A percentile compares a stretch with the other conserved stretches of the same genome.
Conservation (phyloP, 1,140 invertebrate genomes). For the Caenorhabditis latens region DNA sequence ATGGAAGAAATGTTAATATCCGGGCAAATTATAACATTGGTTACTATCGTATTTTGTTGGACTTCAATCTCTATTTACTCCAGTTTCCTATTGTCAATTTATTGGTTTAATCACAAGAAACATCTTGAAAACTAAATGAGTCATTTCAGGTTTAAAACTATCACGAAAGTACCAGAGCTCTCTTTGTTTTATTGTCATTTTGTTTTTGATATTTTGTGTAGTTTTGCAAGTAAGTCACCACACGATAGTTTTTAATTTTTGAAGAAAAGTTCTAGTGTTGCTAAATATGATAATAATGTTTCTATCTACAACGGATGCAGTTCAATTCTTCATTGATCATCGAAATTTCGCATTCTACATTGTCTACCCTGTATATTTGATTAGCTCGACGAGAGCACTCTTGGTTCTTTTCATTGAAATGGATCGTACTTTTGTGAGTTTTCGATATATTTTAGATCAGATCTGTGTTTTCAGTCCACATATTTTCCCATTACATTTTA, state of each 20-base stretch:
- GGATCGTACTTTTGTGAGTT: not conserved
- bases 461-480: not conserved
- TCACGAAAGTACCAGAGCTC: not conserved
- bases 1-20: too few species aligned
- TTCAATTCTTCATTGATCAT: not conserved
- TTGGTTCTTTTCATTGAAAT: not conserved
- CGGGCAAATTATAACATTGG: too few species aligned
- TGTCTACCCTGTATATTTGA: not conserved
- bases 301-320: not conserved
- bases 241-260: not conserved
- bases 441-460: not conserved
- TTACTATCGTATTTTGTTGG: too few species aligned
- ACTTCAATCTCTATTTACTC: too few species aligned
- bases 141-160: not conserved
- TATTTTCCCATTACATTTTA: not conserved
- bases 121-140: too few species aligned
- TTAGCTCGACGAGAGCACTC: not conserved
- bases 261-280: not conserved
- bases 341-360: not conserved
- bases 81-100: not conserved
- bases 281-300: not conserved
- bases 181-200: not conserved
- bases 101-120: not conserved
- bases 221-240: not conserved
- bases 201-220: not conserved